These are phyloP conservation scores for Ophion ellenae DNA, from an alignment of 2,888 invertebrate genomes.

Conservation along the genomic window DNA sequence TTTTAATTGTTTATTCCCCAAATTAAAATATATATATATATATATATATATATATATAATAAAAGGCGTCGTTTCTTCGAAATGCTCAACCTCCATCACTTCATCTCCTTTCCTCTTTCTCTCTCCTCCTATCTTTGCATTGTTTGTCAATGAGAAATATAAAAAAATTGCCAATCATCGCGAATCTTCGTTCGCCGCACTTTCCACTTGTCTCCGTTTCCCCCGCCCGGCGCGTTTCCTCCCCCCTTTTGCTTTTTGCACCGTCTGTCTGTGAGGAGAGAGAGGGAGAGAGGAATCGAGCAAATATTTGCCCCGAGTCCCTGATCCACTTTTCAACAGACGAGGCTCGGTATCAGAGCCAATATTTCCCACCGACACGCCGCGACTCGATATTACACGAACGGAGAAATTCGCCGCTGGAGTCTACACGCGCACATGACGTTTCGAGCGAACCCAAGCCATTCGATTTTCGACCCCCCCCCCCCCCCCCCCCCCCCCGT, in stretches of 20 bases:
- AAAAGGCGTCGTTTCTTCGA: background rate
- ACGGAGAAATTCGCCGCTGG: background rate
- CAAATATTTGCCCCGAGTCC: slow-evolving; percentile 67
- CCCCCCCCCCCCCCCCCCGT: background rate
- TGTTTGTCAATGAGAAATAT: slow-evolving; percentile 17
- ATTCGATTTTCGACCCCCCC: background rate
- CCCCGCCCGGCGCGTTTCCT: background rate
- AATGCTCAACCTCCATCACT: background rate
- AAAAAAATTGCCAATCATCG: slow-evolving; percentile 36
- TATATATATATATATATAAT: background rate
- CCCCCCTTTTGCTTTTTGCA: slow-evolving; percentile 52
- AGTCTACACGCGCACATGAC: background rate
- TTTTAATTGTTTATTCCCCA: background rate
- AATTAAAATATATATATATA: background rate
- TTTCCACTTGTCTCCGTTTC: slow-evolving; percentile 15
- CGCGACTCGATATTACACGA: slow-evolving; percentile 9
- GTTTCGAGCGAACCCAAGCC: background rate
- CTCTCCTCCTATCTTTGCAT: background rate
- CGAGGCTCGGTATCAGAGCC: slow-evolving; percentile 40
- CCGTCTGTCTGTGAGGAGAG: slow-evolving; percentile 38
- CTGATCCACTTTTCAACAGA: slow-evolving; percentile 56
- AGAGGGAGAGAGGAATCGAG: slow-evolving; percentile 61
- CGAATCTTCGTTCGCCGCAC: slow-evolving; percentile 22
- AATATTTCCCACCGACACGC: slow-evolving; percentile 38
- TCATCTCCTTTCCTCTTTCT: background rate